These are phyloP conservation scores for Gryon sp. DNA, from an alignment of 1,140 invertebrate genomes.

Conservation along the genomic window DNA sequence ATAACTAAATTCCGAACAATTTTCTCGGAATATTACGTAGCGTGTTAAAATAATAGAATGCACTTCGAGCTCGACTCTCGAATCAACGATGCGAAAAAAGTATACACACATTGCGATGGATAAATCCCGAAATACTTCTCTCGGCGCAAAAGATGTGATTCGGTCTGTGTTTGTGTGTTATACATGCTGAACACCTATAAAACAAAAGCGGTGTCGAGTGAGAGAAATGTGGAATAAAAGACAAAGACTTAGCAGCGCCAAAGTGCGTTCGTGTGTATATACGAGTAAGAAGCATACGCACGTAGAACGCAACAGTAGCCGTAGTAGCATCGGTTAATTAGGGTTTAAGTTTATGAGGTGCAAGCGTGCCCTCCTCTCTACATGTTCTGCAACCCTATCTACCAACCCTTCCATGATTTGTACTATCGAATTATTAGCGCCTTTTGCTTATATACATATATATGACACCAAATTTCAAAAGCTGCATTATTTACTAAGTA, in stretches of 20 bases:
- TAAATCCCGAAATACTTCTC: conserved; percentile 46
- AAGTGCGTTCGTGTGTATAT: conserved; percentile 75
- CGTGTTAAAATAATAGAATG: conserved; percentile 42
- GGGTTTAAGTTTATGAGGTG: conserved; percentile 81
- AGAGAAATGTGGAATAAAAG: conserved; percentile 49
- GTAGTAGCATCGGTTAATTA: conserved; percentile 81
- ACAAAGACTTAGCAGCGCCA: conserved; percentile 66
- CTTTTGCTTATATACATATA: conserved; percentile 63
- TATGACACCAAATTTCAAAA: conserved; percentile 73
- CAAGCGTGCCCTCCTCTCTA: conserved; percentile 74
- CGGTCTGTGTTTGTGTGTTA: conserved; percentile 35
- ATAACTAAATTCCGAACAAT: conserved; percentile 24
- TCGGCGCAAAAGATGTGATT: conserved; percentile 47
- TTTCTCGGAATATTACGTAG: conserved; percentile 27
- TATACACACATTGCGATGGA: conserved; percentile 35
- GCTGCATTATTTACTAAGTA: neutral
- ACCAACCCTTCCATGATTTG: conserved; percentile 54
- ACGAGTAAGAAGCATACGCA: conserved; percentile 76
- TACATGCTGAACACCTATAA: conserved; percentile 55
- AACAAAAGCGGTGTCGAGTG: conserved; percentile 53
- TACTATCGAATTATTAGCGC: conserved; percentile 63
- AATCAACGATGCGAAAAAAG: conserved; percentile 32
- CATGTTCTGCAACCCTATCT: conserved; percentile 60
- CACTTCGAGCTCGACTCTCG: conserved; percentile 13
- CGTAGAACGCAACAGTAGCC: conserved; percentile 78